Base-by-base conservation (phyloP, 2,888 invertebrate species). In the Galerucella calmariensis region DNA sequence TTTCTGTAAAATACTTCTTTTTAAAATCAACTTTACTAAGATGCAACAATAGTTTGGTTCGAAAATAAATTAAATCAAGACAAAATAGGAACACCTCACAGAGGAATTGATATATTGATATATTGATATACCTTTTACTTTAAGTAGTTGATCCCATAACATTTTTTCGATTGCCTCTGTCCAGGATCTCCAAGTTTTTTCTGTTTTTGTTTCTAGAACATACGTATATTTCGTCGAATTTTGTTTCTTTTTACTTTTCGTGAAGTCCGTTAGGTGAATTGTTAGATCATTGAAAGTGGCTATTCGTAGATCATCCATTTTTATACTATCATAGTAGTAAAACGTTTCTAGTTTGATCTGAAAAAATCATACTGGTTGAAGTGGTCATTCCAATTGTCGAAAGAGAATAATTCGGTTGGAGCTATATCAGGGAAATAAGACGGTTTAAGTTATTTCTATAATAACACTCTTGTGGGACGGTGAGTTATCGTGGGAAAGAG, bases 111-210 rank as follows among this genome's bases (percentile, higher is more conserved):
- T 14, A 41, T 65, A n/a, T n/a, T 66, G 44, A 48, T 63, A 16
- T 44, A n/a, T n/a, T n/a, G n/a, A n/a, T n/a, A n/a, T 78, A 86
- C 86, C 84, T 84, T 85, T 86, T 12, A 79, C 82, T 77, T 81
- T 80, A 56, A 82, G 67, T 41, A 87, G 78, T 78, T 87, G 86
- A 59, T 82, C 76, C 86, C 86, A 86, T 44, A 87, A 77, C 66
- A 81, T 82, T 20, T 82, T 80, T 68, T 85, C 83, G 44, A 87
- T 84, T 41, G 80, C 75, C 14, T 82, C 74, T 16, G 82, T 83
- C 86, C 86, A 87, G 11, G 80, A 70, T 46, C 81, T 79, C 77
- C 84, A 85, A 27, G 82, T 78, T 80, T 84, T 84, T 16, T 73
- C 74, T 12, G 78, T 80, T 78, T 83, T 85, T 0, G 85, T 84